phyloP scores from a whole-genome alignment of 2,113 vertebrate genomes.

The Osmerus mordax region DNA sequence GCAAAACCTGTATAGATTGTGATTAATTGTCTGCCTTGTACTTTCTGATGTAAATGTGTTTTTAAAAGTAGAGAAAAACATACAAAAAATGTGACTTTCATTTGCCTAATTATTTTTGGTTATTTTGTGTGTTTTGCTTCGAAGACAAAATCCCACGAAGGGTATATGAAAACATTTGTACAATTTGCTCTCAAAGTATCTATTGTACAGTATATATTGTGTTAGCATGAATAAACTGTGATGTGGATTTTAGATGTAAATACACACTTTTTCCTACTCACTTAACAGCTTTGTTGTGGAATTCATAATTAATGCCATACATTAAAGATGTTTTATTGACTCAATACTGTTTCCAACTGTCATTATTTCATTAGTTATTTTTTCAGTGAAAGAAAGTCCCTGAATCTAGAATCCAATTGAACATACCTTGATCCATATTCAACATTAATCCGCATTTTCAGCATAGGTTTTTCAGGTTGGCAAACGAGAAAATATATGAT shows the following conservation, averaged over 20 bases:
- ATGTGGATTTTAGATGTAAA: conserved; percentile 93
- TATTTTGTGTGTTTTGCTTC: conserved; percentile 69
- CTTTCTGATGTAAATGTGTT: conserved; percentile 88
- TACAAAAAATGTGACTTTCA: conserved; percentile 43
- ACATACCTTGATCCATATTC: too few relatives aligned
- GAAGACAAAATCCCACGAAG: conserved; percentile 40
- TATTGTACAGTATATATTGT: conserved; percentile 83
- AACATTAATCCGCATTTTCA: too few relatives aligned
- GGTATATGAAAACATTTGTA: conserved; percentile 75
- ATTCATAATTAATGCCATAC: conserved; percentile 86
- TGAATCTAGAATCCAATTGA: background rate
- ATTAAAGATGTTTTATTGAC: conserved; percentile 73
- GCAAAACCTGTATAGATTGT: conserved; percentile 88
- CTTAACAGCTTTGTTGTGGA: conserved; percentile 86
- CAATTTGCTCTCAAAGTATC: conserved; percentile 75
- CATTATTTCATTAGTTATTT: background rate
- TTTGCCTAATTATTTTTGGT: conserved; percentile 53
- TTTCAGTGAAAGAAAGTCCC: background rate
- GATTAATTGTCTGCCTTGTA: conserved; percentile 79
- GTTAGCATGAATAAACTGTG: conserved; percentile 90
- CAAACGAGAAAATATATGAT: too few relatives aligned
- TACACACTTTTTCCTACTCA: conserved; percentile 79
- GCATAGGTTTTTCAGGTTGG: too few relatives aligned
- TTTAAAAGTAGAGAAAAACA: conserved; percentile 50
- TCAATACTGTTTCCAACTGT: conserved; percentile 17